phyloP scores from a whole-genome alignment of 2,797 vertebrate species.

The Myotis pilosus region DNA sequence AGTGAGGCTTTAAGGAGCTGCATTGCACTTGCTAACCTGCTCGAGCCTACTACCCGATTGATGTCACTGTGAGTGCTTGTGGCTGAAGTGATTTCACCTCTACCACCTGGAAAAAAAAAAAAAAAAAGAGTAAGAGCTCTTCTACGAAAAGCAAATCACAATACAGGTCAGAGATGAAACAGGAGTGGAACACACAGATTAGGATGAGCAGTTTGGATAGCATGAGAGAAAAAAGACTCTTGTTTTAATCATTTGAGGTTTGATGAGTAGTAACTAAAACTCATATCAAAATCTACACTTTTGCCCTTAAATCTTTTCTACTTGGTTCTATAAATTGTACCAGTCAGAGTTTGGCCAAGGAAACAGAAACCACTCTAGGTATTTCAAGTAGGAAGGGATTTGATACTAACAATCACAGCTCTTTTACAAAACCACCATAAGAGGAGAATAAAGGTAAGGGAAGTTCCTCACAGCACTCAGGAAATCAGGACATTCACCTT shows the following conservation, averaged over 20 bases:
- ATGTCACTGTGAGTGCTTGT: no score
- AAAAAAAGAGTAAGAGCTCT: neutral
- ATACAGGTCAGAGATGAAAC: neutral
- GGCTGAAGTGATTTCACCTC: no score
- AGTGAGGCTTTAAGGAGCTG: no score
- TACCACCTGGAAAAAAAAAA: no score
- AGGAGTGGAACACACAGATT: neutral
- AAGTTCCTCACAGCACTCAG: neutral
- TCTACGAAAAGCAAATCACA: neutral
- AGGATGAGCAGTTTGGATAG: neutral
- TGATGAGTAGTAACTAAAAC: neutral
- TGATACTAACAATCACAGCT: neutral
- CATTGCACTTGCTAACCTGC: no score
- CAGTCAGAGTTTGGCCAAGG: neutral
- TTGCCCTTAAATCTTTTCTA: neutral
- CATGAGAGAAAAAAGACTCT: neutral
- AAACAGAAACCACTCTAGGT: neutral
- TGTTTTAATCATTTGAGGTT: neutral
- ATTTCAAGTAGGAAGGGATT: conserved; percentile 11
- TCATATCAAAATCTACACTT: neutral
- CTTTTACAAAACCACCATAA: neutral
- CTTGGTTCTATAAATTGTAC: neutral
- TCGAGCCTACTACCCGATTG: no score
- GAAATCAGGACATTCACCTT: neutral
- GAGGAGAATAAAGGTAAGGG: neutral